Base-by-base conservation (phyloP, 2,797 vertebrate genomes). In the Gila robusta region DNA sequence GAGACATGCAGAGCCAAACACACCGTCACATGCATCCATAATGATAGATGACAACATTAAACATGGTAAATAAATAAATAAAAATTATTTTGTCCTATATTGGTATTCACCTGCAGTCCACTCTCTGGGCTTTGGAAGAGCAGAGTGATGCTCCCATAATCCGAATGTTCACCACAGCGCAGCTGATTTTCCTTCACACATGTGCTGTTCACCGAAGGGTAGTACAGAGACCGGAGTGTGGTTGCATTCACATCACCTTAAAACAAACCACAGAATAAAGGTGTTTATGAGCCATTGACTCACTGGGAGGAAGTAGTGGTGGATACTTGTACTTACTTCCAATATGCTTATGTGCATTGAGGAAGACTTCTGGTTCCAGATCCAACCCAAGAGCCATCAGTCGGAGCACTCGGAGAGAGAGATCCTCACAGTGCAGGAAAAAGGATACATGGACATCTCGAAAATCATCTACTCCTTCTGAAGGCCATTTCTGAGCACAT, bases 121-220 rank as follows among this genome's bases (percentile, higher is more conserved):
- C 79, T 88, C 4, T 90, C 91, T 0, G 86, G 82, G 86, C 88
- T 86, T 89, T 94, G 94, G 86, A 96, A 96, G 86, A 96, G 32
- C 79, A 96, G 87, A 2, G 94, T 95, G 90, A 96, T 93, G 91
- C 89, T 95, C 8, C 95, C 95, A 0, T 94, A 96, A 91, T 96
- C 95, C 0, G 95, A 94, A 83, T 96, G 96, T 52, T 96, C 95
- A 9, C 94, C 95, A 87, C 96, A 96, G 17, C 94, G 90, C 81
- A 96, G 5, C 91, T 96, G 96, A 0, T 88, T 88, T 17, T 93
- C 91, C 87, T 94, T 94, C 2, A 88, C 90, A 3, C 23, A 5
- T 47, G 87, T 87, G 8, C 71, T 14, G 14, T 87, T 84, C 21
- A 96, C 89, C 0, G 93, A 85, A 4, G 94, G 94, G 83, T 96